Conservation (phyloP, 1,140 invertebrate genomes). For the Orchesella cincta region DNA sequence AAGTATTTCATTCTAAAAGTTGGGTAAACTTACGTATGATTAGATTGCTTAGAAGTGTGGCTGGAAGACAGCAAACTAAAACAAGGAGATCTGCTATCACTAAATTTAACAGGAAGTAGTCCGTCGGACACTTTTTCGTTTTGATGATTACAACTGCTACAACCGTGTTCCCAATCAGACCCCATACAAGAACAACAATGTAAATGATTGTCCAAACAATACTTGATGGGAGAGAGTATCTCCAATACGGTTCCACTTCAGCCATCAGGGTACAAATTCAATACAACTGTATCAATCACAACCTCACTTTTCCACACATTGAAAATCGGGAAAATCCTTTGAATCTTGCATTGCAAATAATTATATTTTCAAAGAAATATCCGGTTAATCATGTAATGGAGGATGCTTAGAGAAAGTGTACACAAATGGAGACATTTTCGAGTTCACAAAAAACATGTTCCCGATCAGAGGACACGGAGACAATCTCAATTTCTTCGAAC, state of each 20-base stretch:
- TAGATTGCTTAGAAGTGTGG: constrained; percentile 88
- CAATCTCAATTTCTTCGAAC: too few species aligned
- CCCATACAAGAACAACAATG: constrained; percentile 78
- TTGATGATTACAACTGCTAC: constrained; percentile 85
- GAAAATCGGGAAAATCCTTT: too few species aligned
- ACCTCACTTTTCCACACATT: too few species aligned
- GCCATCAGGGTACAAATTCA: background rate
- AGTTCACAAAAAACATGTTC: too few species aligned
- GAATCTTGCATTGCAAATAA: too few species aligned
- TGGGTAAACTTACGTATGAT: constrained; percentile 81
- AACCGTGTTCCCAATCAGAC: constrained; percentile 83
- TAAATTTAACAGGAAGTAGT: constrained; percentile 94
- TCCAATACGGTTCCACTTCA: constrained; percentile 49
- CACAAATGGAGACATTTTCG: too few species aligned
- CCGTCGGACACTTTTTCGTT: constrained; percentile 90
- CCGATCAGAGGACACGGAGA: too few species aligned
- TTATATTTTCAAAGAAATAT: too few species aligned
- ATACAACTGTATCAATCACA: too few species aligned
- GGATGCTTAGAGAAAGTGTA: too few species aligned
- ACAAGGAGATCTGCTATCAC: constrained; percentile 92
- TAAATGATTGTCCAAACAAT: constrained; percentile 81
- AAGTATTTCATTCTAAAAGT: background rate
- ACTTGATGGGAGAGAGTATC: constrained; percentile 76
- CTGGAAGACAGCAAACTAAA: constrained; percentile 87
- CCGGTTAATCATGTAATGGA: too few species aligned